These are phyloP conservation scores for Pangasius sanitwongsei DNA, from an alignment of 2,797 vertebrate genomes.

Conservation along the genomic window DNA sequence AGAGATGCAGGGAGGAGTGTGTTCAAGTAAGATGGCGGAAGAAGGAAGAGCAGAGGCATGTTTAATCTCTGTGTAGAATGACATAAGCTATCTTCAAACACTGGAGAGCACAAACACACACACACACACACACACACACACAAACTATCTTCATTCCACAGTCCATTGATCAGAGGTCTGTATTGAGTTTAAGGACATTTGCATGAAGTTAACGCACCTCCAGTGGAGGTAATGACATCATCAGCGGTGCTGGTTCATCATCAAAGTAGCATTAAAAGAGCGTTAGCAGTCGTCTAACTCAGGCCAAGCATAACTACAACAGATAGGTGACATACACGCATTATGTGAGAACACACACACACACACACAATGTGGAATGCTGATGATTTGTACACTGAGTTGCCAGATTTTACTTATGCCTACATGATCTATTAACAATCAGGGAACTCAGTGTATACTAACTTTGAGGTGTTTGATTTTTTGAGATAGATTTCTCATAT, in stretches of 20 bases:
- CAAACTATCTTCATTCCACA: constrained; percentile 55
- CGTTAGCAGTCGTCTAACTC: background rate
- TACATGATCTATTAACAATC: background rate
- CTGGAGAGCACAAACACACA: constrained; percentile 9
- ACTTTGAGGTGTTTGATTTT: background rate
- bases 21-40: constrained; percentile 27
- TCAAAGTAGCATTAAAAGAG: background rate
- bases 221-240: constrained; percentile 47
- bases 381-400: background rate
- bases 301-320: background rate
- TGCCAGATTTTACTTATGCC: background rate
- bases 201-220: constrained; percentile 53
- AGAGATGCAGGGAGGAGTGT: constrained; percentile 49
- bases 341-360: background rate
- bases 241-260: constrained; percentile 10
- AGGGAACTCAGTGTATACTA: background rate
- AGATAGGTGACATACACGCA: background rate
- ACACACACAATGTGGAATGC: background rate
- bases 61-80: constrained; percentile 53
- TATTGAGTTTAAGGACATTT: constrained; percentile 53
- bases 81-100: constrained; percentile 42
- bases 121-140: constrained; percentile 44
- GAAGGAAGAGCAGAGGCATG: constrained; percentile 29
- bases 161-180: constrained; percentile 51
- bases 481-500: background rate